Conservation (phyloP, 2,888 invertebrate species). For the Spialia ferax region DNA sequence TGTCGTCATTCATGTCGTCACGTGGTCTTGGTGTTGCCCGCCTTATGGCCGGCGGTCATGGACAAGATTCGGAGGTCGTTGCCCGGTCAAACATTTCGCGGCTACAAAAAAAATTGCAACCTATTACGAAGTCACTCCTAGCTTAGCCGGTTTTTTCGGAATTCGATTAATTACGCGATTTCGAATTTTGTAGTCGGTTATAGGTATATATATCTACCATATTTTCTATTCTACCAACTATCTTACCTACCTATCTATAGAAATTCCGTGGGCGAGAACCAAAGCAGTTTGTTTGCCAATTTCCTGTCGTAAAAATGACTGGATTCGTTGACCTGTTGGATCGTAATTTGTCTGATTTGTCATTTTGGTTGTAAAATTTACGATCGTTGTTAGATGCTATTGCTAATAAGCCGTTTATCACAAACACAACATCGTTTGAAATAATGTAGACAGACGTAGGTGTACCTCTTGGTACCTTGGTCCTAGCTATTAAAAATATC, state of each 20-base stretch:
- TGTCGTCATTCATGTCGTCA: conserved; percentile 66
- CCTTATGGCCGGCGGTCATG: conserved; percentile 60
- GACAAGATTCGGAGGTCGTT: conserved; percentile 70
- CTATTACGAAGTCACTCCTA: conserved; percentile 67
- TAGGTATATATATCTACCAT: background rate
- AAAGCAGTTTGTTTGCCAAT: conserved; percentile 12
- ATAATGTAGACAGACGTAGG: too few relatives aligned
- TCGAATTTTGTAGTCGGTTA: conserved; percentile 4
- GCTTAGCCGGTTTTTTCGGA: conserved; percentile 26
- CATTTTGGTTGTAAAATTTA: conserved; percentile 22
- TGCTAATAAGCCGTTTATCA: background rate
- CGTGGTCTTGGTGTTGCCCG: conserved; percentile 49
- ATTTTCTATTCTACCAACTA: conserved; percentile 29
- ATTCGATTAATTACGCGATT: conserved; percentile 34
- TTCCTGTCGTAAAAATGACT: conserved; percentile 27
- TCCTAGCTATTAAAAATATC: too few relatives aligned
- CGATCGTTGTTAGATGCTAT: background rate
- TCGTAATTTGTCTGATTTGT: conserved; percentile 14
- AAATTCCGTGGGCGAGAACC: conserved; percentile 13
- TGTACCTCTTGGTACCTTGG: too few relatives aligned
- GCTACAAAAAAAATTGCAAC: conserved; percentile 72
- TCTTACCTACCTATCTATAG: background rate
- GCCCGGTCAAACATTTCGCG: conserved; percentile 78
- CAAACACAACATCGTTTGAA: background rate
- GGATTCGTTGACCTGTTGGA: conserved; percentile 28